Evolutionary conservation across 2,888 invertebrate genomes (phyloP).

Genomic region (Drosophila maculinotata): DNA sequence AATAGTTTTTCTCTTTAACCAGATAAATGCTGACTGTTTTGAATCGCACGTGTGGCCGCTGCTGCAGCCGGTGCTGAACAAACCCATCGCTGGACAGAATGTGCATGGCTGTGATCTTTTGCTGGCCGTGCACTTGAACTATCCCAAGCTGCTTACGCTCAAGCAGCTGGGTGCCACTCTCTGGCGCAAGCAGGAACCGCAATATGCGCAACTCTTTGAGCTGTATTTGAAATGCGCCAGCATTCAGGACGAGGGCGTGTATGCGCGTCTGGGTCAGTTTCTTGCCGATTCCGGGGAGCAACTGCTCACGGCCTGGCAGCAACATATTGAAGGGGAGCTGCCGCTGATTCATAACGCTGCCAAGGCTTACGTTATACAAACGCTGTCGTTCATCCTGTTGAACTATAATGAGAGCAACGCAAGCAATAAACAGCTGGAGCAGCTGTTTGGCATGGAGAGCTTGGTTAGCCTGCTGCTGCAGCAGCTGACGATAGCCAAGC

Average conservation of each 20-base stretch:
- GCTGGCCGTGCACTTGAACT: constrained; percentile 39
- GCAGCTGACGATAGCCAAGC: constrained; percentile 30
- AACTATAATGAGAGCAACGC: constrained; percentile 1
- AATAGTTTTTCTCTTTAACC: not conserved
- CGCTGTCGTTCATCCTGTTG: constrained; percentile 29
- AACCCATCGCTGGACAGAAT: constrained; percentile 29
- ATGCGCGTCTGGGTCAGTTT: constrained; percentile 46
- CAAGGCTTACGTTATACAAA: constrained; percentile 38
- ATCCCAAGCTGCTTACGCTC: constrained; percentile 31
- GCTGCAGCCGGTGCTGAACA: constrained; percentile 34
- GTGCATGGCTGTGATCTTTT: constrained; percentile 42
- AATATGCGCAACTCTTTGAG: constrained; percentile 47
- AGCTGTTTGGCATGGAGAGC: constrained; percentile 26
- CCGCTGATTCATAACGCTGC: constrained; percentile 28
- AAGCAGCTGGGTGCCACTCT: constrained; percentile 30
- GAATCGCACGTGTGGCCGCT: constrained; percentile 48
- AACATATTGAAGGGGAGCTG: constrained; percentile 16
- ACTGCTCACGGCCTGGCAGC: constrained; percentile 38
- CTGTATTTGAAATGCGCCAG: constrained; percentile 38
- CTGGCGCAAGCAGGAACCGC: constrained; percentile 41
- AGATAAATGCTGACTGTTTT: constrained; percentile 26
- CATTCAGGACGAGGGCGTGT: constrained; percentile 8
- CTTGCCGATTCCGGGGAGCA: constrained; percentile 7
- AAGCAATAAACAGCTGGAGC: constrained; percentile 3
- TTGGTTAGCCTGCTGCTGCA: constrained; percentile 34